A percentile compares a stretch with the other conserved stretches of the same genome.
phyloP scores from a whole-genome alignment of 2,888 invertebrate genomes.

The Pheosia tremula region DNA sequence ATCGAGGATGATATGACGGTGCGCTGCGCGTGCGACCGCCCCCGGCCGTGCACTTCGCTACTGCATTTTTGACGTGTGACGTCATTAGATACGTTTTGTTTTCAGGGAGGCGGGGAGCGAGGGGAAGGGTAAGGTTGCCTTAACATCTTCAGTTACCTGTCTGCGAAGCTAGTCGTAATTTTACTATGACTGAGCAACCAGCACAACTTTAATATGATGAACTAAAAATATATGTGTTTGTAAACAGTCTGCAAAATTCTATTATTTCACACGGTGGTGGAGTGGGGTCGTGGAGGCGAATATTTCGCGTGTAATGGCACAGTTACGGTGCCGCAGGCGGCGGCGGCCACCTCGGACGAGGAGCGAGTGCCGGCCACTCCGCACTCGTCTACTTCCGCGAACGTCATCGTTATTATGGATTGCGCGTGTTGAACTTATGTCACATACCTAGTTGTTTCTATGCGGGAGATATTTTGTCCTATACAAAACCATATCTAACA shows the following conservation, averaged over 20 bases:
- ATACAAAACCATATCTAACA: neutral
- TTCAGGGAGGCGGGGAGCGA: constrained; percentile 15
- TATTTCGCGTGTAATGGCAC: constrained; percentile 31
- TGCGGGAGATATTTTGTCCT: constrained; percentile 9
- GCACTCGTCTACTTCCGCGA: constrained; percentile 58
- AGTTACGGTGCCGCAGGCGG: constrained; percentile 20
- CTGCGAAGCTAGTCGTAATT: constrained; percentile 5
- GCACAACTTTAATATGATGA: constrained; percentile 13
- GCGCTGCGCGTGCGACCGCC: constrained; percentile 76
- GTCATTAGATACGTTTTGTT: constrained; percentile 51
- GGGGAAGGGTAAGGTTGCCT: neutral
- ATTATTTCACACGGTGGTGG: constrained; percentile 20
- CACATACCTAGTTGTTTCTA: constrained; percentile 37
- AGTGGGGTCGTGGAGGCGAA: constrained; percentile 16
- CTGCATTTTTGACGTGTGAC: constrained; percentile 75
- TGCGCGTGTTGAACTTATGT: constrained; percentile 54
- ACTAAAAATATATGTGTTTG: constrained; percentile 43
- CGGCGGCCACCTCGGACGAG: constrained; percentile 12
- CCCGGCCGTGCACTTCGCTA: constrained; percentile 73
- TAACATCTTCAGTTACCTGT: constrained; percentile 26
- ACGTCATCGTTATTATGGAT: constrained; percentile 61
- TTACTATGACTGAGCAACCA: constrained; percentile 9
- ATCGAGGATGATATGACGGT: constrained; percentile 72
- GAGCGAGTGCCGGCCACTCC: constrained; percentile 28
- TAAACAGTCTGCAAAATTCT: constrained; percentile 37